Evolutionary conservation across 2,888 invertebrate genomes (phyloP).

Genomic region (Dynastes hyllus): DNA sequence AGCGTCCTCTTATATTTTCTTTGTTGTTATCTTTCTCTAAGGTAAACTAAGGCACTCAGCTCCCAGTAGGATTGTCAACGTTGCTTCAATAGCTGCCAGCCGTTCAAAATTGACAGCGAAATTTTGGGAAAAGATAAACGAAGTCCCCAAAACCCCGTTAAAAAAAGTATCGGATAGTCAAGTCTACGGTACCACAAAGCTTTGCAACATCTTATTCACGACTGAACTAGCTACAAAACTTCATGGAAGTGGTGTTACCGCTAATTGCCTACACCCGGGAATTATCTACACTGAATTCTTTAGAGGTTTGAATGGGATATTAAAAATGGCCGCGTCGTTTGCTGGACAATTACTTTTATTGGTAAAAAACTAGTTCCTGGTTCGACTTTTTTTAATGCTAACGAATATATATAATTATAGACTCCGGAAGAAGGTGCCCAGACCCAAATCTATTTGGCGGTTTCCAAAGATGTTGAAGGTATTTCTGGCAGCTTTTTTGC

Average conservation of each 20-base stretch:
- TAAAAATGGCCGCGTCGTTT: not conserved
- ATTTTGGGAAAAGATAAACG: slow-evolving; percentile 49
- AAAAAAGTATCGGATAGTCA: no score
- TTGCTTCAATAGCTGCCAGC: slow-evolving; percentile 60
- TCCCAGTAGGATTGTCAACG: slow-evolving; percentile 62
- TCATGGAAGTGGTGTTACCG: slow-evolving; percentile 58
- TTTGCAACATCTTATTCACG: slow-evolving; percentile 62
- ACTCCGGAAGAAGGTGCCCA: slow-evolving; percentile 86
- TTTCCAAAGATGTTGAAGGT: slow-evolving; percentile 82
- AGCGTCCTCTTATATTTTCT: not conserved
- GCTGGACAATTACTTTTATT: not conserved
- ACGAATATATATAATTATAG: slow-evolving; percentile 73
- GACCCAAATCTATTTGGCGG: slow-evolving; percentile 84
- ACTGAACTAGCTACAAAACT: slow-evolving; percentile 59
- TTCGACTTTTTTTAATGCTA: not conserved
- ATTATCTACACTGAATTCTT: slow-evolving; percentile 54
- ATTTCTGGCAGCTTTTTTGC: slow-evolving; percentile 86
- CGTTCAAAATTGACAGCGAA: slow-evolving; percentile 58
- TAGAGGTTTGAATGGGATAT: slow-evolving; percentile 9
- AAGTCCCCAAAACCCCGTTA: slow-evolving; percentile 3
- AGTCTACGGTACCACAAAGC: slow-evolving; percentile 55
- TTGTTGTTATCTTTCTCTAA: not conserved
- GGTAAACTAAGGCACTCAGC: slow-evolving; percentile 71
- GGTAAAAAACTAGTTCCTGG: not conserved
- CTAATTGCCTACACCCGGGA: slow-evolving; percentile 63